A percentile compares a stretch with the other conserved stretches of the same genome.
Conservation (phyloP, 2,797 vertebrate species). For the Sciurus vulgaris region DNA sequence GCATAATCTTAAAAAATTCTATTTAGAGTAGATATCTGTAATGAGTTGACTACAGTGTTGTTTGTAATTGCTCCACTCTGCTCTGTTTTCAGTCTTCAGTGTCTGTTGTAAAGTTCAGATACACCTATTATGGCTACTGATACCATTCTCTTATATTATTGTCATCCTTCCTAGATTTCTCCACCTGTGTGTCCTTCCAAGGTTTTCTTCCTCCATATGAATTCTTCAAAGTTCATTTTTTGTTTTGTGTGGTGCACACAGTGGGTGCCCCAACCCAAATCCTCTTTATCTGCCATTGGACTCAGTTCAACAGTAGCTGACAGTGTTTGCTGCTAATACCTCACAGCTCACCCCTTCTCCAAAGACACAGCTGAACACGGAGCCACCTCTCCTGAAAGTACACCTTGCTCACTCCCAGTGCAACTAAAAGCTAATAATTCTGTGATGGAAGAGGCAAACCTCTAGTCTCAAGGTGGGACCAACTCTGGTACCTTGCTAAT, state of each 20-base stretch:
- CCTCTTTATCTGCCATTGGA: background rate
- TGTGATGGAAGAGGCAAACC: background rate
- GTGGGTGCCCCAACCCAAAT: background rate
- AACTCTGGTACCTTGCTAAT: background rate
- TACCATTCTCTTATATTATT: background rate
- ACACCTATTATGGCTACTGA: background rate
- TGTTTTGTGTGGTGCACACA: background rate
- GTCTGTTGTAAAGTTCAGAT: background rate
- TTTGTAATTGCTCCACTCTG: background rate
- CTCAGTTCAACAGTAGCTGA: background rate
- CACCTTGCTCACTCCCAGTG: background rate
- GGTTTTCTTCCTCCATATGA: background rate
- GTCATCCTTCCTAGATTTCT: background rate
- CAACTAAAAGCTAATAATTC: background rate
- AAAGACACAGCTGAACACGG: background rate
- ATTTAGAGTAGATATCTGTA: background rate
- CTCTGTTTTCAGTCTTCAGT: background rate
- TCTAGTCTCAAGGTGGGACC: background rate
- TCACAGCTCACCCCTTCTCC: background rate
- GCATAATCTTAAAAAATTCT: background rate
- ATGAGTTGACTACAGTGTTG: background rate
- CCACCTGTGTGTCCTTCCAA: background rate
- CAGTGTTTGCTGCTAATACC: background rate
- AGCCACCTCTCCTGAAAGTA: background rate
- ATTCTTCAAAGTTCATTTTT: background rate